A percentile compares a stretch with the other conserved stretches of the same genome.
These are phyloP conservation scores for Tringa solitaria DNA, from an alignment of 2,113 vertebrate species.

Conservation along the genomic window DNA sequence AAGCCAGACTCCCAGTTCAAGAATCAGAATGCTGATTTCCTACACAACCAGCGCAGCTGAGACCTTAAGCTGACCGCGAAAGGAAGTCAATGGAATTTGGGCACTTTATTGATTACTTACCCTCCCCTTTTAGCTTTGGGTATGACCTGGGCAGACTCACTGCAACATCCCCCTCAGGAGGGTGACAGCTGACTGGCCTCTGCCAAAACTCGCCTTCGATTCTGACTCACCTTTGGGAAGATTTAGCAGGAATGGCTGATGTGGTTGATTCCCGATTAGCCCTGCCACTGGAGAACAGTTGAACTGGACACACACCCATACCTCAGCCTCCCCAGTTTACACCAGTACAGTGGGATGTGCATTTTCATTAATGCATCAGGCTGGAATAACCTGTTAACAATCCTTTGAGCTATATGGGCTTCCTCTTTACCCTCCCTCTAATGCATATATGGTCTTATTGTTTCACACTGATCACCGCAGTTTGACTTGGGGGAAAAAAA, in stretches of 20 bases:
- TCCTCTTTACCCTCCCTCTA: neutral
- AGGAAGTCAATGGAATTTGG: neutral
- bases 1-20: neutral
- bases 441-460: fast-evolving
- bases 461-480: neutral
- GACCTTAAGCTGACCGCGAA: fast-evolving
- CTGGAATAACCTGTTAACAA: neutral
- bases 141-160: neutral
- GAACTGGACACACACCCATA: neutral
- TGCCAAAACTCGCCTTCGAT: neutral
- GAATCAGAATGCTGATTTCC: neutral
- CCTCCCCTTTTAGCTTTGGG: neutral
- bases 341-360: fast-evolving
- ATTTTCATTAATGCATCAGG: neutral
- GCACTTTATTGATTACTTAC: neutral
- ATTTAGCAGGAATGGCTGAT: neutral
- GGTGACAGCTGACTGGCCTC: neutral
- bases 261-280: neutral
- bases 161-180: neutral
- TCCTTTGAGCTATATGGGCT: neutral
- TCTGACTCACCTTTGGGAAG: neutral
- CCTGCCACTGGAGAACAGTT: neutral
- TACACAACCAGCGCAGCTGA: neutral
- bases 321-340: neutral
- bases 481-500: neutral